phyloP scores from a whole-genome alignment of 2,797 vertebrate genomes.

The Hydrophis major region DNA sequence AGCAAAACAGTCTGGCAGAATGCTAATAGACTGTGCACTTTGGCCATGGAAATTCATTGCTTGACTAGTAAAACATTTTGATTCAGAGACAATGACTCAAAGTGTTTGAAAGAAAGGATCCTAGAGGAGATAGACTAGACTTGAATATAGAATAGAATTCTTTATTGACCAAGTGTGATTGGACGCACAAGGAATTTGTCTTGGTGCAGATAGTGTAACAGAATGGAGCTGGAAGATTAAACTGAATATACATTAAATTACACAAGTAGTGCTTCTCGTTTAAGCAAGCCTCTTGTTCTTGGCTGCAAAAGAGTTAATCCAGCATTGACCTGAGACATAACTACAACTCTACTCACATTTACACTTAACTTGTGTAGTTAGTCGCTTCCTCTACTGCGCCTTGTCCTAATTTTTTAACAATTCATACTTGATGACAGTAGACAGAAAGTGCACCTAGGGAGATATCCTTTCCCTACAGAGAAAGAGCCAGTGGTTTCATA shows the following conservation, averaged over 20 bases:
- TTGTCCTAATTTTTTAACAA: neutral
- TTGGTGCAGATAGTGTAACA: neutral
- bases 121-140: neutral
- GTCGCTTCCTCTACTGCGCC: neutral
- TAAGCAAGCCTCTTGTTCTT: neutral
- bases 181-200: too few species aligned
- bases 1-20: slow-evolving; percentile 9
- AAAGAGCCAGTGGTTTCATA: neutral
- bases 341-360: neutral
- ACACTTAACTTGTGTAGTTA: neutral
- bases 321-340: neutral
- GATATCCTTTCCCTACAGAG: neutral
- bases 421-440: neutral
- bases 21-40: neutral
- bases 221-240: neutral
- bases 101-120: neutral
- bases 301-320: neutral
- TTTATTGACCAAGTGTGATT: too few species aligned
- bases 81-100: neutral
- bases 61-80: neutral
- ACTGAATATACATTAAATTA: neutral
- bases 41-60: neutral
- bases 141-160: too few species aligned
- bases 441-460: neutral
- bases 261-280: neutral